These are phyloP conservation scores for Scrobipalpa costella DNA, from an alignment of 2,888 invertebrate species.

Conservation along the genomic window DNA sequence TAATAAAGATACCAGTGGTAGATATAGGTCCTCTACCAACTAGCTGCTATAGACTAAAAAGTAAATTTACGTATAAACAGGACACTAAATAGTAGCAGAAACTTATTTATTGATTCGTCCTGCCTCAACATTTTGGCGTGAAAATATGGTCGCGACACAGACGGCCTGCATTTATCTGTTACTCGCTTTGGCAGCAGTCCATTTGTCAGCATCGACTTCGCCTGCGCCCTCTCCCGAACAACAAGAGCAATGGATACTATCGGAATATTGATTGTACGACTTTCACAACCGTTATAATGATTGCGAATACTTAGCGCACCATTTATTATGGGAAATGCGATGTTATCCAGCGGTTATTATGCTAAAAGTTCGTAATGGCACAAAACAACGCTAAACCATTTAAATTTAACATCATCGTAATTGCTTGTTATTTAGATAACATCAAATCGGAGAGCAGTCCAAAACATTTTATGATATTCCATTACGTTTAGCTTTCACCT, in stretches of 20 bases:
- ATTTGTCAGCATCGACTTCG: conserved; percentile 57
- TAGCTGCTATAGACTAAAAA: neutral
- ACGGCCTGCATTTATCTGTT: conserved; percentile 47
- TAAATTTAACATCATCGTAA: neutral
- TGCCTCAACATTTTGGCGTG: conserved; percentile 43
- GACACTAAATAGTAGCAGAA: neutral
- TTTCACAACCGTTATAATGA: conserved; percentile 29
- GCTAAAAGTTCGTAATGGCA: conserved; percentile 13
- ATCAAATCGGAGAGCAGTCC: neutral
- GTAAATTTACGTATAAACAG: neutral
- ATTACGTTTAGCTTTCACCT: neutral
- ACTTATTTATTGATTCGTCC: conserved; percentile 28
- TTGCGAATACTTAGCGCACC: conserved; percentile 9
- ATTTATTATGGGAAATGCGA: conserved; percentile 15
- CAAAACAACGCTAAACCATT: conserved; percentile 1
- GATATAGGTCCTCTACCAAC: too few species aligned
- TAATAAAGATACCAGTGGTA: too few species aligned
- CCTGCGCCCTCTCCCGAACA: conserved; percentile 26
- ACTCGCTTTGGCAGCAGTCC: conserved; percentile 59
- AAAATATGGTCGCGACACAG: conserved; percentile 49
- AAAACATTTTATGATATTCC: neutral
- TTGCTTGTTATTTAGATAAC: conserved; percentile 12
- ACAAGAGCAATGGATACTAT: conserved; percentile 31
- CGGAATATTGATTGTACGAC: conserved; percentile 32
- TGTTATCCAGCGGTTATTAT: conserved; percentile 13